Evolutionary conservation across 2,888 invertebrate genomes (phyloP).

Genomic region (Panopea generosa): DNA sequence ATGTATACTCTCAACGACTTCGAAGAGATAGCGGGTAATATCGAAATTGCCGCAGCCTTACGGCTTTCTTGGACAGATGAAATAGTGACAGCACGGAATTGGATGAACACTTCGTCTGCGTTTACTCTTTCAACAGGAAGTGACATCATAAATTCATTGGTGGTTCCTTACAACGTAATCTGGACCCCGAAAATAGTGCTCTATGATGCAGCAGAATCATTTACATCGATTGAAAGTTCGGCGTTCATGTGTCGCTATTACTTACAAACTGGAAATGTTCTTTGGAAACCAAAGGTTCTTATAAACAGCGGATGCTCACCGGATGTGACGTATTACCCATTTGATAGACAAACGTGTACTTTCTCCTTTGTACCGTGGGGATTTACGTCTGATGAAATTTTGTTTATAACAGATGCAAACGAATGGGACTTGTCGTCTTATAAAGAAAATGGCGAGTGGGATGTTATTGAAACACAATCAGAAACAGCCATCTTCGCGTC

Average conservation of each 20-base stretch:
- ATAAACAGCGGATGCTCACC: slow-evolving; percentile 19
- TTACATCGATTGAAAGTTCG: slow-evolving; percentile 4
- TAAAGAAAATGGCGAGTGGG: slow-evolving; percentile 42
- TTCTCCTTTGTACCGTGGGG: slow-evolving; percentile 24
- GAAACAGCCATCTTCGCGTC: not conserved
- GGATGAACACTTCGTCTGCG: not conserved
- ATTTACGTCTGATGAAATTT: slow-evolving; percentile 2
- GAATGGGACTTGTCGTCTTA: slow-evolving; percentile 15
- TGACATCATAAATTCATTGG: not conserved
- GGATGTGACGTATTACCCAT: slow-evolving; percentile 39
- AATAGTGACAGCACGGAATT: not conserved
- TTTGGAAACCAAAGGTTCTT: slow-evolving; percentile 40
- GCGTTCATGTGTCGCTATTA: slow-evolving; percentile 13
- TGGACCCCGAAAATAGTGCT: slow-evolving; percentile 4
- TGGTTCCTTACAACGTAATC: not conserved
- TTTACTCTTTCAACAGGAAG: not conserved
- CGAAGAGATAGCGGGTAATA: not conserved
- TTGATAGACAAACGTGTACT: slow-evolving; percentile 24
- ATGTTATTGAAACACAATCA: slow-evolving; percentile 18
- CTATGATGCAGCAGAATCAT: not conserved
- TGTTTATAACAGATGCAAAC: not conserved
- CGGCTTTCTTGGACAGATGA: not conserved
- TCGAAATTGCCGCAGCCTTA: not conserved
- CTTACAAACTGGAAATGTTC: slow-evolving; percentile 20
- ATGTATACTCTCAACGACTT: slow-evolving; percentile 1